Evolutionary conservation across 2,797 vertebrate genomes (phyloP).

Genomic region (Octomys mimax): DNA sequence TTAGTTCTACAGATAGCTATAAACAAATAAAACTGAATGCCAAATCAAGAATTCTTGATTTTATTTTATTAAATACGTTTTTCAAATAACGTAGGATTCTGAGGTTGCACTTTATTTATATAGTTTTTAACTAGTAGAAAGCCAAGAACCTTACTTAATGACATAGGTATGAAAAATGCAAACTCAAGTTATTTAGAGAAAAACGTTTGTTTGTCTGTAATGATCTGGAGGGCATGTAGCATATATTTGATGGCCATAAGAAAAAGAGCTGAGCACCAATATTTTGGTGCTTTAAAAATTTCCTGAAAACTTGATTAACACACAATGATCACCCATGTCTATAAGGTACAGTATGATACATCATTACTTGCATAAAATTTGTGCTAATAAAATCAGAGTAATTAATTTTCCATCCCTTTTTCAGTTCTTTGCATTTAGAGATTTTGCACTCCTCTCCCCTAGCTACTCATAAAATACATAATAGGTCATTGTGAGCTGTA

Average conservation of each 20-base stretch:
- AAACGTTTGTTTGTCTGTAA: background rate
- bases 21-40: background rate
- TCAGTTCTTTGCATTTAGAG: background rate
- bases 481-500: background rate
- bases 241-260: background rate
- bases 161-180: background rate
- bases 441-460: background rate
- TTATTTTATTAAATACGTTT: background rate
- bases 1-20: background rate
- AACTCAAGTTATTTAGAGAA: background rate
- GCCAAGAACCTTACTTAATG: background rate
- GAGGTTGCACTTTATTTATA: background rate
- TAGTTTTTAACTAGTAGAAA: background rate
- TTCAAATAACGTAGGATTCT: background rate
- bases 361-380: background rate
- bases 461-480: background rate
- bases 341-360: background rate
- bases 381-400: background rate
- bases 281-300: too few relatives aligned
- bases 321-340: background rate
- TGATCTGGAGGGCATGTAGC: background rate
- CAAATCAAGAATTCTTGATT: background rate
- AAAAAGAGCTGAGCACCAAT: background rate
- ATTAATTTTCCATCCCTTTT: background rate
- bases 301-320: background rate